Evolutionary conservation across 2,888 invertebrate genomes (phyloP), one percentile per base, ranked within the genome.

Genomic region (Sarcophaga subvicina): DNA sequence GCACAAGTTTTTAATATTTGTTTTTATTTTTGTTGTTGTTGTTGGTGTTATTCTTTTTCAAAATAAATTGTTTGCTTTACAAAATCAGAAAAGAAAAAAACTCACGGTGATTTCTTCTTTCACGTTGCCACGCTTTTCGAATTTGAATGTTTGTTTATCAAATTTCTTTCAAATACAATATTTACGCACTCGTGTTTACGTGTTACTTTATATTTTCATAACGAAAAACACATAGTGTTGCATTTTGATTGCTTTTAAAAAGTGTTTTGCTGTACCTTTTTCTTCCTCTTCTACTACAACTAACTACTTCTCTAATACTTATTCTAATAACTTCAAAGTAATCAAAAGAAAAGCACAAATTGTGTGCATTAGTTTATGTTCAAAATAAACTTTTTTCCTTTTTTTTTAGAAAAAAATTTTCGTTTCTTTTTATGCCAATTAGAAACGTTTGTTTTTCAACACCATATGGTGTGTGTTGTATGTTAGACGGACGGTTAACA

Each of bases 401-500:
- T 37, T 37, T 2, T 37, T 37, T 37, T 37, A 6, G 0, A 14
- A 59, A 59, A n/a, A 17, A 59, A 17, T 59, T 59, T n/a, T 59
- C n/a, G 59, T 5, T 59, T 59, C 59, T 14, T 59, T 59, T 59
- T 17, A 59, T 1, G 59, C 59, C 54, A 67, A 70, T 14, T 54
- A 37, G 37, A 10, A 37, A 2, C 10, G 37, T 37, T 37, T 37
- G 10, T 37, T 37, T 37, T 37, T 37, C 62, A 84, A 81, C 81
- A 83, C 87, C 87, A 87, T 84, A 84, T 87, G 87, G 84, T 79
- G 86, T 77, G 37, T 37, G 10, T 37, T 37, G 37, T 37, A 37
- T 37, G 37, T 37, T 37, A 37, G 37, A 37, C 80, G 79, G 70
- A 83, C 60, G 77, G 83, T 83, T 78, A 78, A 75, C 47, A 86